Base-by-base conservation (phyloP, 1,140 invertebrate genomes). In the Tigriopus japonicus region DNA sequence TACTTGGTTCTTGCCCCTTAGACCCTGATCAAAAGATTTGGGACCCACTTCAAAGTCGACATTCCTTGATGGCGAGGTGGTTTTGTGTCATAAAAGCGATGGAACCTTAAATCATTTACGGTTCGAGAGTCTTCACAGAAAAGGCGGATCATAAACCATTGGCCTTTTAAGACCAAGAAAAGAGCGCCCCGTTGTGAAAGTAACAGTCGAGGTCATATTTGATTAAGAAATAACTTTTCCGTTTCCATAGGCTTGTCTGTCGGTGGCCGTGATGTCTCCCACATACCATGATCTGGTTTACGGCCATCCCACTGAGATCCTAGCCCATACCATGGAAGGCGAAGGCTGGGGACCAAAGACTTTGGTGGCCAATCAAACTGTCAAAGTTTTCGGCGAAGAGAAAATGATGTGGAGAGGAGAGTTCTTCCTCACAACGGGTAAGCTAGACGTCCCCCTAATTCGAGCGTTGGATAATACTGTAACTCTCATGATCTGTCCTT, bases 171-270 rank as follows among this genome's bases (percentile, higher is more conserved):
- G 15, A 17, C 45, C 45, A 5, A 17, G 45, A 17, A 17, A 17
- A 51, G 15, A 17, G 21, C 45, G 10, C 45, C 45, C 45, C 21
- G 45, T 51, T 17, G 45, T 5, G 45, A 51, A 5, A 51, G 45
- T 17, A 17, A 10, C 15, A 51, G 7, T 17, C 21, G 15, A 17
- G 15, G 21, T 21, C 21, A 51, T 21, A 17, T 51, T 51, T 17
- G 15, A 51, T 51, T 51, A 51, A 17, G 28, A 35, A 9, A 35
- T 3, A 35, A 51, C 15, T 51, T 51, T 17, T 17, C 10, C 15
- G 21, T 51, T 54, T 24, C 35, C 35, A 23, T 58, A 58, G 56
- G 23, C 40, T 41, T 58, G 56, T 58, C 13, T 58, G 17, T 58
- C 56, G 12, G 23, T 58, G 40, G 56, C 56, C 3, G 15, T 40